Evolutionary conservation across 2,797 vertebrate species (phyloP).

Genomic region (Clarias pachynema): DNA sequence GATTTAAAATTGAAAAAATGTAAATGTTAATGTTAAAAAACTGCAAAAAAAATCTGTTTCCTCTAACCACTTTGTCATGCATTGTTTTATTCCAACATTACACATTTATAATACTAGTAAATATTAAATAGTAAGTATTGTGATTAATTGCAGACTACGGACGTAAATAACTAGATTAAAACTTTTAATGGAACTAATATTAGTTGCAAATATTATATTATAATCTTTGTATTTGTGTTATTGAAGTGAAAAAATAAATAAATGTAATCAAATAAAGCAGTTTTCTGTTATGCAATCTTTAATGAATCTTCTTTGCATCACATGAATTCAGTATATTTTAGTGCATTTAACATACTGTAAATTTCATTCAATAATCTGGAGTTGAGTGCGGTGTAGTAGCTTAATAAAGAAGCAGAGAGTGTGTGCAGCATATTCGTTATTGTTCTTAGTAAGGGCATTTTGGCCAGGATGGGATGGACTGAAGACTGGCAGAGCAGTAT

Average conservation of each 20-base stretch:
- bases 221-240: background rate
- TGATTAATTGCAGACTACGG: too few relatives aligned
- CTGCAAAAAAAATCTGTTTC: too few relatives aligned
- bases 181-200: background rate
- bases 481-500: constrained; percentile 15
- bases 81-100: too few relatives aligned
- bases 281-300: background rate
- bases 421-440: constrained; percentile 30
- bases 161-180: too few relatives aligned
- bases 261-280: background rate
- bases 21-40: too few relatives aligned
- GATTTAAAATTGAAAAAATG: too few relatives aligned
- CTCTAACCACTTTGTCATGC: too few relatives aligned
- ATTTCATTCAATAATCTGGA: background rate
- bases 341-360: background rate
- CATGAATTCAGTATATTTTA: background rate
- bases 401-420: constrained; percentile 1
- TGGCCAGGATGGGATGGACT: constrained; percentile 24
- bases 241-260: background rate
- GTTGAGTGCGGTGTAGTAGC: background rate
- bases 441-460: constrained; percentile 6
- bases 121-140: too few relatives aligned
- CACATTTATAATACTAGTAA: too few relatives aligned
- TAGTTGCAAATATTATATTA: background rate
- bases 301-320: background rate